Conservation (phyloP, 2,888 invertebrate species). For the Nycteola revayana region DNA sequence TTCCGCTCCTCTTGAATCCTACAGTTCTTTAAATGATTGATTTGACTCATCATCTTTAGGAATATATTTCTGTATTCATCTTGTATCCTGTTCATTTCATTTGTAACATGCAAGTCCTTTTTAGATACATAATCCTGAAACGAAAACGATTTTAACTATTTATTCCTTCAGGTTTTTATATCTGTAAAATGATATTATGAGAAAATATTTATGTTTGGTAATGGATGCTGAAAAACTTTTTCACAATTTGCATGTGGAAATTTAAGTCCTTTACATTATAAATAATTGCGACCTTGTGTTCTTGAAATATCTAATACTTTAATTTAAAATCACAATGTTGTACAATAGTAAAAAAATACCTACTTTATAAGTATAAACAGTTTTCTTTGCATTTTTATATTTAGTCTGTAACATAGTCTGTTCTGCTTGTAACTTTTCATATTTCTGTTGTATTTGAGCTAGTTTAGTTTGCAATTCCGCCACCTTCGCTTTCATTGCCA, state of each 20-base stretch:
- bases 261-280: too few relatives aligned
- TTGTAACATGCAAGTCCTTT: conserved; percentile 83
- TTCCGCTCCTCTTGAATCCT: conserved; percentile 64
- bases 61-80: conserved; percentile 82
- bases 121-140: conserved; percentile 83
- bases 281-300: too few relatives aligned
- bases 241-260: too few relatives aligned
- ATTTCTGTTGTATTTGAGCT: conserved; percentile 62
- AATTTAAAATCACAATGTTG: neutral
- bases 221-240: too few relatives aligned
- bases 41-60: conserved; percentile 75
- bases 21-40: conserved; percentile 68
- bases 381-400: conserved; percentile 84
- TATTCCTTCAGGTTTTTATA: too few relatives aligned
- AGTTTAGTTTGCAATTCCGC: conserved; percentile 69
- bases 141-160: too few relatives aligned
- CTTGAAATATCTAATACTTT: too few relatives aligned
- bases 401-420: conserved; percentile 79
- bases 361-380: conserved; percentile 84
- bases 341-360: too few relatives aligned
- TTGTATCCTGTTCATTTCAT: conserved; percentile 84
- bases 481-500: conserved; percentile 65
- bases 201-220: too few relatives aligned
- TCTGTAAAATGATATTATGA: too few relatives aligned
- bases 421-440: conserved; percentile 60